These are phyloP conservation scores for Amphiprion clarkii DNA, from an alignment of 2,797 vertebrate genomes.

Conservation along the genomic window DNA sequence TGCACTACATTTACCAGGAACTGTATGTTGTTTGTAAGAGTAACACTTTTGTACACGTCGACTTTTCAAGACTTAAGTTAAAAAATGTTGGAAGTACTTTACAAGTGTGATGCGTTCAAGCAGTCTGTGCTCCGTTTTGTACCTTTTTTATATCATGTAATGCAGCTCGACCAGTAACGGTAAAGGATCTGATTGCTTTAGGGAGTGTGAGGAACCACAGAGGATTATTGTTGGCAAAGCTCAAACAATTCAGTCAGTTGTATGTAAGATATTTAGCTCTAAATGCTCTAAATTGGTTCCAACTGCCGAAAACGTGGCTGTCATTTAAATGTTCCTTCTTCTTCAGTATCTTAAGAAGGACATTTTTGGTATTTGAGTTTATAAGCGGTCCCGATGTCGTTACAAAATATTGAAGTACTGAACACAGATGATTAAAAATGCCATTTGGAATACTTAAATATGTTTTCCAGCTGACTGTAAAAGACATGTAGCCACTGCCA, in stretches of 20 bases:
- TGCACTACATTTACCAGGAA: constrained; percentile 54
- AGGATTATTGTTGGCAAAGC: not conserved
- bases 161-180: not conserved
- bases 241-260: not conserved
- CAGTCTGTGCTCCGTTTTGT: constrained; percentile 38
- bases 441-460: not conserved
- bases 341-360: not conserved
- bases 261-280: not conserved
- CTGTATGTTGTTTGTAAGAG: constrained; percentile 33
- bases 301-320: too few species aligned
- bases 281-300: not conserved
- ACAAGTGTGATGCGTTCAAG: constrained; percentile 37
- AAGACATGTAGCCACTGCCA: constrained; percentile 1
- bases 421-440: constrained; percentile 1
- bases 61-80: constrained; percentile 27
- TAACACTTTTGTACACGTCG: constrained; percentile 47
- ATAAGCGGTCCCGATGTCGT: not conserved
- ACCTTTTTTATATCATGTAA: constrained; percentile 31
- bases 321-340: too few species aligned
- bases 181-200: constrained; percentile 10
- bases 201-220: constrained; percentile 3
- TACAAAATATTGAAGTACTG: not conserved
- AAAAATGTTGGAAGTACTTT: constrained; percentile 39
- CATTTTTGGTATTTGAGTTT: constrained; percentile 2
- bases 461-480: constrained; percentile 24